phyloP scores from a whole-genome alignment of 2,888 invertebrate genomes.

The Perithous albicinctus region DNA sequence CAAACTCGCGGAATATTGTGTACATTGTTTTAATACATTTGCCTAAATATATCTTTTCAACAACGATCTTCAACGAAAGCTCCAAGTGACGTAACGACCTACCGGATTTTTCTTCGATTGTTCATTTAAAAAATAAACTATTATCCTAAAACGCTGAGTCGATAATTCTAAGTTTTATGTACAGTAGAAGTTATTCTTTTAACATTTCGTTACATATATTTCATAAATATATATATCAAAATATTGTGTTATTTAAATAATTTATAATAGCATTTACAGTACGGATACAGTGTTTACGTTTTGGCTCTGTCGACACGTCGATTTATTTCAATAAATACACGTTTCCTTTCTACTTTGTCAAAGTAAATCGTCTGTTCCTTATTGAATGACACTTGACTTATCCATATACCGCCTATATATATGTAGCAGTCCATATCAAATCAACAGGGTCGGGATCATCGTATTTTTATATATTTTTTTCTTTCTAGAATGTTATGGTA shows the following conservation, averaged over 20 bases:
- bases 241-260: conserved; percentile 51
- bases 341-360: conserved; percentile 4
- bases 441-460: too few relatives aligned
- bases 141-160: conserved; percentile 39
- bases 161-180: conserved; percentile 35
- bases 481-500: too few relatives aligned
- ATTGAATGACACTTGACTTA: conserved; percentile 6
- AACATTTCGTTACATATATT: conserved; percentile 56
- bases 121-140: conserved; percentile 49
- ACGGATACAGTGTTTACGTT: conserved; percentile 37
- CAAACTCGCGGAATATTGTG: conserved; percentile 14
- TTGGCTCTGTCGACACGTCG: conserved; percentile 27
- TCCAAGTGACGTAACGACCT: not conserved
- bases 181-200: conserved; percentile 33
- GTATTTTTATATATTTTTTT: too few relatives aligned
- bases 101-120: conserved; percentile 14
- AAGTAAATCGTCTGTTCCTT: conserved; percentile 14
- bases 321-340: conserved; percentile 7
- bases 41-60: conserved; percentile 33
- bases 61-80: conserved; percentile 31
- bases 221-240: conserved; percentile 53
- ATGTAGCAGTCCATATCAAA: too few relatives aligned
- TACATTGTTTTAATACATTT: conserved; percentile 48
- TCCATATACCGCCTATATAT: conserved; percentile 2
- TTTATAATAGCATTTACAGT: conserved; percentile 61